A percentile compares a stretch with the other conserved stretches of the same genome.
Conservation (phyloP, 2,888 invertebrate species). For the Melanostoma mellinum region DNA sequence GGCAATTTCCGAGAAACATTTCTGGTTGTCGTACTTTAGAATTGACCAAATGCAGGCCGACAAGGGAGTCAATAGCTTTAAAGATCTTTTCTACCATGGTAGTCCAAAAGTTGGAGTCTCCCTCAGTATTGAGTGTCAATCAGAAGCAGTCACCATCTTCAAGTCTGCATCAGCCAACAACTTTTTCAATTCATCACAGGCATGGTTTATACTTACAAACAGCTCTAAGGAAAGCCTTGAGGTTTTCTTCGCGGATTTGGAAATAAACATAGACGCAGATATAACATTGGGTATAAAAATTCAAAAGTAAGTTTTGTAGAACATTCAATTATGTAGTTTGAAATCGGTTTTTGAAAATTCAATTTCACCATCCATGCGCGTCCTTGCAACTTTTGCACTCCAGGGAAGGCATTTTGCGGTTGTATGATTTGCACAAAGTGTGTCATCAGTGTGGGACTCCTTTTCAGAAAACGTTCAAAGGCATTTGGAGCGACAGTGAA, state of each 20-base stretch:
- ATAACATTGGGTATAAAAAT: slow-evolving; percentile 76
- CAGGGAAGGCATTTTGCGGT: slow-evolving; percentile 65
- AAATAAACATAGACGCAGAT: slow-evolving; percentile 78
- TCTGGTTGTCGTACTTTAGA: slow-evolving; percentile 76
- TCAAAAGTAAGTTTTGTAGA: slow-evolving; percentile 61
- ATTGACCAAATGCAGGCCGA: slow-evolving; percentile 21
- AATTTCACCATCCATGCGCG: slow-evolving; percentile 41
- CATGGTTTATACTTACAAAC: slow-evolving; percentile 77
- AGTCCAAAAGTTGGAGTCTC: slow-evolving; percentile 76
- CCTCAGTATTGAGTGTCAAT: slow-evolving; percentile 64
- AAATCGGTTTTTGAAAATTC: slow-evolving; percentile 54
- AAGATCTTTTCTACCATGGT: slow-evolving; percentile 74
- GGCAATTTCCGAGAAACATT: slow-evolving; percentile 57
- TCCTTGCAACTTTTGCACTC: slow-evolving; percentile 44
- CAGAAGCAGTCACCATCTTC: slow-evolving; percentile 67
- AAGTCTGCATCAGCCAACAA: slow-evolving; percentile 73
- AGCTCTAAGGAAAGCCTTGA: slow-evolving; percentile 18
- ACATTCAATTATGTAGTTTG: slow-evolving; percentile 58
- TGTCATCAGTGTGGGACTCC: slow-evolving; percentile 67
- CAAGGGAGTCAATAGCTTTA: slow-evolving; percentile 59
- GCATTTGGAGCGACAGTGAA: slow-evolving; percentile 75
- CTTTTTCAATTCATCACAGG: slow-evolving; percentile 76
- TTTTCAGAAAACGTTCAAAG: slow-evolving; percentile 75
- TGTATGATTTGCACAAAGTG: slow-evolving; percentile 78
- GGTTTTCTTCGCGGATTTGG: slow-evolving; percentile 37